phyloP scores from a whole-genome alignment of 2,797 vertebrate genomes.

The Champsocephalus esox region DNA sequence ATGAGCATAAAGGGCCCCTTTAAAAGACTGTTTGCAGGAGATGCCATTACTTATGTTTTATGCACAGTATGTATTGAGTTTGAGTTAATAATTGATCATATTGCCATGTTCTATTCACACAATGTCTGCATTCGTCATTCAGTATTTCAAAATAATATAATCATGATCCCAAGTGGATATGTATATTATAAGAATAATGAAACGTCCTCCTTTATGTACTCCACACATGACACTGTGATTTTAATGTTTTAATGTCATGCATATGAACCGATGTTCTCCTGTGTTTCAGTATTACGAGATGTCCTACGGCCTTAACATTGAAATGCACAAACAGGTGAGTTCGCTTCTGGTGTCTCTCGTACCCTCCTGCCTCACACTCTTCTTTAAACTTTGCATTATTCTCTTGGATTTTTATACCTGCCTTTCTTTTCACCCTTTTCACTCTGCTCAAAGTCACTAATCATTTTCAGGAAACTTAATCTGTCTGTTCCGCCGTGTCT shows the following conservation, averaged over 20 bases:
- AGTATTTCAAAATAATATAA: slow-evolving; percentile 1
- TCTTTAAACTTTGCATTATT: slow-evolving; percentile 34
- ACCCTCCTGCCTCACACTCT: not conserved
- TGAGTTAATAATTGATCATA: not conserved
- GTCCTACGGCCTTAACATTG: slow-evolving; percentile 88
- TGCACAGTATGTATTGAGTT: not conserved
- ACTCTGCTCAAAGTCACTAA: slow-evolving; percentile 16
- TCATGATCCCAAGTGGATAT: slow-evolving; percentile 5
- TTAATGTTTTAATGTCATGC: not conserved
- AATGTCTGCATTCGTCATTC: not conserved
- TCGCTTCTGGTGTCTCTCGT: not conserved
- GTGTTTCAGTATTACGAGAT: slow-evolving; percentile 87
- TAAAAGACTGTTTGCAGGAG: too few species aligned
- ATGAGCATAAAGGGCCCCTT: too few species aligned
- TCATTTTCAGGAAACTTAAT: slow-evolving; percentile 17
- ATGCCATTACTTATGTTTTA: not conserved
- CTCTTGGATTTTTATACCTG: not conserved
- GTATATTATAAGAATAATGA: not conserved
- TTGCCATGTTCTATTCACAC: not conserved
- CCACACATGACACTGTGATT: not conserved
- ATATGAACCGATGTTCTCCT: slow-evolving; percentile 32
- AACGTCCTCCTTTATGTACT: not conserved
- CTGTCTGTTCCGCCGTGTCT: not conserved
- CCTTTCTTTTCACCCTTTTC: slow-evolving; percentile 4
- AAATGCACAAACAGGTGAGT: slow-evolving; percentile 89